Evolutionary conservation across 2,113 vertebrate species (phyloP), one percentile per base, ranked within the genome.

Genomic region (Xiphophorus couchianus): DNA sequence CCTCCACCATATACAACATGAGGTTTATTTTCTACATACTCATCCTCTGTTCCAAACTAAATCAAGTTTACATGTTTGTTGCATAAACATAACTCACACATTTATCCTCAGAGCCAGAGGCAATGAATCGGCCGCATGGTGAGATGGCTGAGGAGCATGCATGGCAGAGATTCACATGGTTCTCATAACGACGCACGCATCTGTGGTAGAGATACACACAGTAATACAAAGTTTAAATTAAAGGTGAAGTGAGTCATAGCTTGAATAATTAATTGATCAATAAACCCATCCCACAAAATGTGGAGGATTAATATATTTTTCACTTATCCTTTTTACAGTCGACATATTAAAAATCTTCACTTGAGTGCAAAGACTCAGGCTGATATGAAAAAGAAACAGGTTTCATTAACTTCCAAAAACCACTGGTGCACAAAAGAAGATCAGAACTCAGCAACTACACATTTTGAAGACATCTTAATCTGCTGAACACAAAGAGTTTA

Each of bases 91-190:
- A 5, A 66, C 94, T 86, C 89, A 98, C 96, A 2, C 86, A 93
- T 92, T 94, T 96, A 85, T 97, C 96, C 81, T 97, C 96, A 0
- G 96, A 97, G 30, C 97, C 97, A 39, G 93, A 94, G 15, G 95
- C 96, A 87, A 96, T 91, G 35, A 93, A 96, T 0, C 83, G 89
- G 1, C 97, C 96, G 30, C 97, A 97, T 0, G 97, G 95, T n/a
- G 96, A 96, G 39, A 97, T 61, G 27, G 95, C 92, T 39, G 94
- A 89, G 28, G 94, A 92, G 81, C 97, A 97, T 0, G 94, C 94
- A 42, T 94, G 94, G 85, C 93, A 91, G 17, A 86, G 90, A 76
- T 88, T 95, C 1, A 91, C 62, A 54, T 96, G 96, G 28, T 94
- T 96, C 61, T 96, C 95, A 76, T 96, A 97, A 19, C 90, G 94